These are phyloP conservation scores for Eidolon helvum DNA, from an alignment of 2,113 vertebrate genomes.

Conservation along the genomic window DNA sequence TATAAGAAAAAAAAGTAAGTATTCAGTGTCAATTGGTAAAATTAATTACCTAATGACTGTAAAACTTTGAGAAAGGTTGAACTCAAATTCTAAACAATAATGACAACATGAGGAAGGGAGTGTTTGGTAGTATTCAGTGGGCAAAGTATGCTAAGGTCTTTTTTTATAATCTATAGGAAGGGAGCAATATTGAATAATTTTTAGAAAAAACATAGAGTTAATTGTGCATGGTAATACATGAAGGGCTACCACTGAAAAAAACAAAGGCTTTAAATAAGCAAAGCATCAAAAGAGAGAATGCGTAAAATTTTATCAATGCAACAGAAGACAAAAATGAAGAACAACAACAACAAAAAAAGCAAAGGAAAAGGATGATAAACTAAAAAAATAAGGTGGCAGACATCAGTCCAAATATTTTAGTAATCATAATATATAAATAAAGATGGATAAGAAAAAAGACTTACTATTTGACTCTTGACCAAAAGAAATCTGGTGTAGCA, in stretches of 20 bases:
- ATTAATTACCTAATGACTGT: too few relatives aligned
- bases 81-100: background rate
- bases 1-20: background rate
- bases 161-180: background rate
- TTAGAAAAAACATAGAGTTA: background rate
- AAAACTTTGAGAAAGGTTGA: background rate
- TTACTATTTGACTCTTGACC: background rate
- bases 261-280: background rate
- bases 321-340: background rate
- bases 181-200: background rate
- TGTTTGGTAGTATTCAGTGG: background rate
- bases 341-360: background rate
- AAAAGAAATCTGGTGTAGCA: background rate
- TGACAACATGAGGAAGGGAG: background rate
- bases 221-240: background rate
- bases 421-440: background rate
- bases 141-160: background rate
- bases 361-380: background rate
- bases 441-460: background rate
- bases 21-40: too few relatives aligned
- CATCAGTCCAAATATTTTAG: background rate
- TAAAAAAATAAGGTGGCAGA: background rate
- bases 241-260: background rate
- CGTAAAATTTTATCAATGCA: background rate
- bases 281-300: background rate